These are phyloP conservation scores for Oreochromis tanganicae DNA, from an alignment of 2,113 vertebrate species.

Conservation along the genomic window DNA sequence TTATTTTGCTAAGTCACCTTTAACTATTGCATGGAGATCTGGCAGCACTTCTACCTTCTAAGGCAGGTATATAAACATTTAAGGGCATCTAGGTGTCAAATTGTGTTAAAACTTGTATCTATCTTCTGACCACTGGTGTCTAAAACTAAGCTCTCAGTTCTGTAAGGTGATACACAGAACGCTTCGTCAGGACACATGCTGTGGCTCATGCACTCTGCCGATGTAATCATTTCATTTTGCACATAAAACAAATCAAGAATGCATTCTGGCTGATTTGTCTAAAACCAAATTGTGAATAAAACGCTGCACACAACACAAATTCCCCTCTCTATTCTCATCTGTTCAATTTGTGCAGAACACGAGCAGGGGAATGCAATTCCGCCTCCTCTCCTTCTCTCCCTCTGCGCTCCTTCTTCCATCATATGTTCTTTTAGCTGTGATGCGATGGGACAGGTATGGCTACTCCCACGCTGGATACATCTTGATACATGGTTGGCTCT, in stretches of 20 bases:
- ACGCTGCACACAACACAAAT: not conserved
- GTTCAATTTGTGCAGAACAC: not conserved
- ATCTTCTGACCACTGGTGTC: not conserved
- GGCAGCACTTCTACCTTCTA: not conserved
- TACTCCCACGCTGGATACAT: slow-evolving; percentile 54
- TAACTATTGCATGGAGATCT: not conserved
- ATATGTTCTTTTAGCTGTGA: slow-evolving; percentile 50
- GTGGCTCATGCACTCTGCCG: not conserved
- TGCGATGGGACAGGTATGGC: slow-evolving; percentile 61
- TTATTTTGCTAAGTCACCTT: not conserved
- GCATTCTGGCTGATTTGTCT: not conserved
- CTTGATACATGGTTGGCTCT: slow-evolving; percentile 52
- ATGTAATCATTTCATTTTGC: not conserved
- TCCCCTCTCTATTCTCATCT: not conserved
- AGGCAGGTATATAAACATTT: not conserved
- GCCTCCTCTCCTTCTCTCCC: not conserved
- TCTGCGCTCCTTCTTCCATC: slow-evolving; percentile 8
- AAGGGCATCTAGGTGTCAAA: not conserved
- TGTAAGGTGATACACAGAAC: not conserved
- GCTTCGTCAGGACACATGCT: not conserved
- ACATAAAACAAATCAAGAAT: not conserved
- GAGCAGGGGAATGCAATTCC: not conserved
- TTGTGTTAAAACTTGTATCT: not conserved
- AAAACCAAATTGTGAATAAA: not conserved
- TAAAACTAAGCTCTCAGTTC: not conserved